These are phyloP conservation scores for Chrysolina oricalcia DNA, from an alignment of 2,888 invertebrate species.

Conservation along the genomic window DNA sequence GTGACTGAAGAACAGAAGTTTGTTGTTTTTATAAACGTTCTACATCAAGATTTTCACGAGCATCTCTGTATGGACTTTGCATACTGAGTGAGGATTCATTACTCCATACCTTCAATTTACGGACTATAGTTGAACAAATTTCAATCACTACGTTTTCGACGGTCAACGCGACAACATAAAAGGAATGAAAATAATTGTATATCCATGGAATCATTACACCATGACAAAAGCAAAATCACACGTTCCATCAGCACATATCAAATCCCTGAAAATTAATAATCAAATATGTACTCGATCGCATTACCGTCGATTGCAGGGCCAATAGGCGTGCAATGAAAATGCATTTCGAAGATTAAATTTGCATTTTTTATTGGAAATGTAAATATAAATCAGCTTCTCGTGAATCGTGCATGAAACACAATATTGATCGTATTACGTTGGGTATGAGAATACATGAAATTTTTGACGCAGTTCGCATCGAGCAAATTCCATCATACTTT, in stretches of 20 bases:
- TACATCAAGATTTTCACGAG: too few relatives aligned
- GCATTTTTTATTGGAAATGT: slow-evolving; percentile 40
- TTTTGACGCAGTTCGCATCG: slow-evolving; percentile 21
- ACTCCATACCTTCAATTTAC: too few relatives aligned
- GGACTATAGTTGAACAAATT: too few relatives aligned
- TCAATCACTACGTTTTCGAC: too few relatives aligned
- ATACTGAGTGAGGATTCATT: too few relatives aligned
- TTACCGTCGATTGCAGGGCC: slow-evolving; percentile 19
- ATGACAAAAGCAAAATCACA: background rate
- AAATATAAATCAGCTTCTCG: slow-evolving; percentile 42
- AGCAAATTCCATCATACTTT: background rate
- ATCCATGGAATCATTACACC: too few relatives aligned
- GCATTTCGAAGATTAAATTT: slow-evolving; percentile 39
- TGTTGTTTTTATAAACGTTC: too few relatives aligned
- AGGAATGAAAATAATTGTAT: too few relatives aligned
- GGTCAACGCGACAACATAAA: too few relatives aligned
- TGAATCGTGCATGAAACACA: slow-evolving; percentile 32
- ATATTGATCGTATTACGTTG: slow-evolving; percentile 34
- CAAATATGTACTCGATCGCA: slow-evolving; percentile 12
- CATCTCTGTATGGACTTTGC: too few relatives aligned
- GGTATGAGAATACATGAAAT: slow-evolving; percentile 32
- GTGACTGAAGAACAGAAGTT: too few relatives aligned
- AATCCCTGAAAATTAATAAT: background rate
- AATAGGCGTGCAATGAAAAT: slow-evolving; percentile 28
- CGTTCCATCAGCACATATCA: background rate